phyloP scores from a whole-genome alignment of 2,888 invertebrate genomes.

The Rhagonycha fulva region DNA sequence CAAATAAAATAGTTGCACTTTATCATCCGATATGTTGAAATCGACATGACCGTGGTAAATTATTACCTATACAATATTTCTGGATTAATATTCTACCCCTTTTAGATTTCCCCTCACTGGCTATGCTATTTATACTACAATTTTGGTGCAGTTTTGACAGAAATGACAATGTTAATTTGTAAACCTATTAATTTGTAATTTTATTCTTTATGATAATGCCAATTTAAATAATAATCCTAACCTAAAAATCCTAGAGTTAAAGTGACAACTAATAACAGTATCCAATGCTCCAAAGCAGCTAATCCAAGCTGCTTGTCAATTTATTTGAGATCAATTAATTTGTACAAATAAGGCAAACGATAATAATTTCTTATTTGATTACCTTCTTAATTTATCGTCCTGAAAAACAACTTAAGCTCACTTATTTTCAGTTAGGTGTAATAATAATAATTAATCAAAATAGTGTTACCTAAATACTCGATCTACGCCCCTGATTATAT shows the following conservation, averaged over 20 bases:
- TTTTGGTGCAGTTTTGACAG: no score
- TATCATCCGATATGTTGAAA: not conserved
- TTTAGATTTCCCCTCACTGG: not conserved
- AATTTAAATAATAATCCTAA: not conserved
- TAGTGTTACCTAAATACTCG: not conserved
- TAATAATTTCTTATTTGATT: not conserved
- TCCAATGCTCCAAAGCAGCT: not conserved
- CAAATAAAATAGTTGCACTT: not conserved
- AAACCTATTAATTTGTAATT: no score
- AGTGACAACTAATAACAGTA: not conserved
- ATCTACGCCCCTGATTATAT: conserved; percentile 14
- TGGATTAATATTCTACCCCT: not conserved
- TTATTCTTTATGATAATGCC: no score
- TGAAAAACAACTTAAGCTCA: not conserved
- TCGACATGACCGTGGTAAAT: not conserved
- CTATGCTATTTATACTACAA: not conserved
- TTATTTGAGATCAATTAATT: not conserved
- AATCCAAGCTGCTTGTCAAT: not conserved
- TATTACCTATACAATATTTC: not conserved
- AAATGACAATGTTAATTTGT: no score
- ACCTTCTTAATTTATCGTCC: not conserved
- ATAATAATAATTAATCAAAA: not conserved
- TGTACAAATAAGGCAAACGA: not conserved
- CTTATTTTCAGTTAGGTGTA: not conserved
- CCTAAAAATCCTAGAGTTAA: not conserved